Evolutionary conservation across 2,113 vertebrate species (phyloP).

Genomic region (Thryonomys swinderianus): DNA sequence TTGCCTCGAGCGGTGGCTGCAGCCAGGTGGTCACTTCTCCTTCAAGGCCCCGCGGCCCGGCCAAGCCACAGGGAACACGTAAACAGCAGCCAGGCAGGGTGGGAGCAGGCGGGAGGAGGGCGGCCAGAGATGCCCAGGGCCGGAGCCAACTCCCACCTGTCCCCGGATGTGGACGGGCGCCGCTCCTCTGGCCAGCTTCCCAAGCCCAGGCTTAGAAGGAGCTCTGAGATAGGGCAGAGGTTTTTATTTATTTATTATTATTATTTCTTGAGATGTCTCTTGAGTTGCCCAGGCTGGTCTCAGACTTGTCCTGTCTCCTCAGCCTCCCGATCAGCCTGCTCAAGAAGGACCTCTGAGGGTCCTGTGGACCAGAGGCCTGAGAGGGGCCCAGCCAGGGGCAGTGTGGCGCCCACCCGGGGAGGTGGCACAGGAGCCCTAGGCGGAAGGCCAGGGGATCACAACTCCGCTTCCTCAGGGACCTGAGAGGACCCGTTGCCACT

Average conservation of each 20-base stretch:
- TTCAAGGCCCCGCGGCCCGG: slow-evolving; percentile 48
- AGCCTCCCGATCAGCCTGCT: neutral
- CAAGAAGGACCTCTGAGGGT: neutral
- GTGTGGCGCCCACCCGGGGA: fast-evolving
- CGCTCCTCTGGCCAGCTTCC: neutral
- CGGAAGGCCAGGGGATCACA: neutral
- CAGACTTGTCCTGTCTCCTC: neutral
- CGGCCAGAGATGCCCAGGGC: neutral
- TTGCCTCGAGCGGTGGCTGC: slow-evolving; percentile 64
- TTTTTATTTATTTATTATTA: neutral
- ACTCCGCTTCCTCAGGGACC: neutral
- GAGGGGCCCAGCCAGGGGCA: fast-evolving
- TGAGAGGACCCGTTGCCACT: neutral
- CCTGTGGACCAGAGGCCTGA: neutral
- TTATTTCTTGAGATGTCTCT: neutral
- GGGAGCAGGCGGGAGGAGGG: neutral
- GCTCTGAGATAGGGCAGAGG: neutral
- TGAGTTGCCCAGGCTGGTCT: neutral
- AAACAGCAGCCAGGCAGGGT: slow-evolving; percentile 50
- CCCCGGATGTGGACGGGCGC: neutral
- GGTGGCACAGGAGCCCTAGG: neutral
- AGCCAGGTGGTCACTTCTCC: slow-evolving; percentile 78
- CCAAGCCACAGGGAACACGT: slow-evolving; percentile 80
- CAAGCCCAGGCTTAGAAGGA: neutral
- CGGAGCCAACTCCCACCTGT: neutral